Conservation (phyloP, 2,797 vertebrate genomes). For the Tauraco hartlaubi region DNA sequence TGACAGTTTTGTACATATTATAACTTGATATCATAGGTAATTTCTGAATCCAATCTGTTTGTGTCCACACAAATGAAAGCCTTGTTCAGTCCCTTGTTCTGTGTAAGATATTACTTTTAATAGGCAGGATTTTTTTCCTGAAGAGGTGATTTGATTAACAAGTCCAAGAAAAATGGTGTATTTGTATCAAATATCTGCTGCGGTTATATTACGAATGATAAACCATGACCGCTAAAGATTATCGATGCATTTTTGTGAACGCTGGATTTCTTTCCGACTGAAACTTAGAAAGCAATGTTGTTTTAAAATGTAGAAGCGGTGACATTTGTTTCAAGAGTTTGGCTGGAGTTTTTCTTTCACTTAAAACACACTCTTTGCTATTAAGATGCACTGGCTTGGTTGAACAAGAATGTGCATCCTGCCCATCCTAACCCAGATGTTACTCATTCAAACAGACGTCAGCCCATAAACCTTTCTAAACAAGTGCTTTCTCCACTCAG, state of each 20-base stretch:
- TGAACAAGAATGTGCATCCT: not conserved
- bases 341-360: not conserved
- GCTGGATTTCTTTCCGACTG: not conserved
- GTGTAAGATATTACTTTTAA: constrained; percentile 1
- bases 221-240: not conserved
- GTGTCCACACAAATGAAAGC: constrained; percentile 25
- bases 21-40: not conserved
- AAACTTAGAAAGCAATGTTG: not conserved
- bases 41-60: not conserved
- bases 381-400: constrained; percentile 5
- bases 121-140: not conserved
- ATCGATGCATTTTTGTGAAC: not conserved
- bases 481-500: constrained; percentile 46
- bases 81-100: not conserved
- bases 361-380: not conserved
- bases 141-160: constrained; percentile 35
- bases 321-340: not conserved
- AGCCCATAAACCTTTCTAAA: constrained; percentile 53
- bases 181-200: constrained; percentile 5
- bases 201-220: not conserved
- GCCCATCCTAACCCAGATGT: constrained; percentile 5
- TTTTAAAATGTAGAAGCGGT: not conserved
- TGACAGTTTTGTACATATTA: not conserved
- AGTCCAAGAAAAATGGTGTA: not conserved
- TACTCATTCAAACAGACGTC: not conserved